Base-by-base conservation (phyloP, 2,888 invertebrate species). In the Drosophila ustulata region DNA sequence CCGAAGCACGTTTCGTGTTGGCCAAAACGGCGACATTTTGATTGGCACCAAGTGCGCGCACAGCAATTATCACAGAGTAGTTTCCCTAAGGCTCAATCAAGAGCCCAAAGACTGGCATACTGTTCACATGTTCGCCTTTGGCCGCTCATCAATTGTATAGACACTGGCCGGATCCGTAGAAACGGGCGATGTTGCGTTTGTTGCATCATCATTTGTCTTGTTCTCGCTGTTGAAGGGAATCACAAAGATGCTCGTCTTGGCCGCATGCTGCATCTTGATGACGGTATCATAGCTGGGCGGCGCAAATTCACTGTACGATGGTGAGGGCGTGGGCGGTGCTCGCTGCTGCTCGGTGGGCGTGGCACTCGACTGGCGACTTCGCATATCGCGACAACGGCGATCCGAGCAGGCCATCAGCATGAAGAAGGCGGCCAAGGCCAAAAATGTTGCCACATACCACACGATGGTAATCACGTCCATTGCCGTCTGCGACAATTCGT, bases 401-500 rank as follows among this genome's bases (percentile, higher is more conserved):
- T 92, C 92, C 55, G 92, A 92, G 58, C 92, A 92, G 25, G 92
- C 92, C 92, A 92, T 92, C 8, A 92, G 85, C 66, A 92, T 82
- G 63, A 92, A 92, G 76, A 92, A 92, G 5, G 92, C 92, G 32
- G 92, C 90, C 49, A 92, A 66, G 2, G 92, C 92, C 65, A 92
- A 50, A 71, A 92, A 92, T 37, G 92, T 92, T 43, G 92, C 91
- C 71, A 92, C 89, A 77, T 92, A 92, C 92, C 92, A 92, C 26
- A 92, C 86, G 23, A 92, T 89, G 49, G 92, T 92, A 34, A 92
- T 91, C 9, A 92, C 89, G 71, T 92, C 92, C 92, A 92, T 92
- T 65, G 91, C 91, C 34, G 91, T 89, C 78, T 92, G 90, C 8
- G 92, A 91, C 18, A 92, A 75, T 39, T 92, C 91, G 79, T 82